Conservation (phyloP, 2,888 invertebrate species). For the Hyles lineata region DNA sequence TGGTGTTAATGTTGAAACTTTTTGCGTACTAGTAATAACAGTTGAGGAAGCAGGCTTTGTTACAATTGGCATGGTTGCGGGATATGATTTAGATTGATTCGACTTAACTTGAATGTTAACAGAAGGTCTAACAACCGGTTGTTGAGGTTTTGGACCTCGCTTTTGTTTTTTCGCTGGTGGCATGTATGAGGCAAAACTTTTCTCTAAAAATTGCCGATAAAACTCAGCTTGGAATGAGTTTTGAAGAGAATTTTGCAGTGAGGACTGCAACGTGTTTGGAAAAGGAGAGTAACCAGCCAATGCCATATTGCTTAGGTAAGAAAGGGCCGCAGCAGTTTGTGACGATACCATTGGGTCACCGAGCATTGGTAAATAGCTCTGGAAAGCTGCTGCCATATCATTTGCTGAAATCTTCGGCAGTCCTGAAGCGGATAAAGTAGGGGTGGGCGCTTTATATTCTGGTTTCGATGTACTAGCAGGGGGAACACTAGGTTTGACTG, state of each 20-base stretch:
- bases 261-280: constrained; percentile 64
- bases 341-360: constrained; percentile 69
- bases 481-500: constrained; percentile 47
- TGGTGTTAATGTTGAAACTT: constrained; percentile 61
- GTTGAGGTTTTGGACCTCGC: constrained; percentile 64
- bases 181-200: constrained; percentile 63
- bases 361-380: constrained; percentile 71
- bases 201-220: constrained; percentile 71
- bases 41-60: constrained; percentile 56
- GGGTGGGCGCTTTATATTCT: constrained; percentile 52
- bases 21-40: constrained; percentile 53
- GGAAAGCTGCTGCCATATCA: constrained; percentile 72
- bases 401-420: constrained; percentile 70
- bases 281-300: constrained; percentile 65
- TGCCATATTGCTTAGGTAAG: constrained; percentile 71
- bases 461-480: constrained; percentile 48
- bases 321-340: constrained; percentile 72
- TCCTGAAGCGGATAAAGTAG: constrained; percentile 42
- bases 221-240: constrained; percentile 77
- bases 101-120: constrained; percentile 34
- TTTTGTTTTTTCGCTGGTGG: constrained; percentile 74
- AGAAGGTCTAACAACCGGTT: constrained; percentile 38
- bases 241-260: constrained; percentile 63
- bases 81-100: constrained; percentile 51
- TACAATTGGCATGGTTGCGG: constrained; percentile 42